Evolutionary conservation across 2,113 vertebrate species (phyloP), one percentile per base, ranked within the genome.

Genomic region (Myotis lucifugus): DNA sequence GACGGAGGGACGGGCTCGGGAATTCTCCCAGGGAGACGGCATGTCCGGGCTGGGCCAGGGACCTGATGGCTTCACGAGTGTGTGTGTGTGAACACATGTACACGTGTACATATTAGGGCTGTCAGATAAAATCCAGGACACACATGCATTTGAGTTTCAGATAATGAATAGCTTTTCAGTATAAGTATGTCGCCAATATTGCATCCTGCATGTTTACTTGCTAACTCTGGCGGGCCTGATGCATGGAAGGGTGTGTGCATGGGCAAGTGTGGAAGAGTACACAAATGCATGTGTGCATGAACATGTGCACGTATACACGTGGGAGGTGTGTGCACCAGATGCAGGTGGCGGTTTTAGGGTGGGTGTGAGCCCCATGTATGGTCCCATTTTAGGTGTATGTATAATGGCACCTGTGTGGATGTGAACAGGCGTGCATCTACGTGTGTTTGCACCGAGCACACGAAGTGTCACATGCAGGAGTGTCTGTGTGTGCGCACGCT

Each of bases 261-360:
- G 34, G 11, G 34, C 18, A 27, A 1, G 2, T 19, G 78, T 40
- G 14, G 10, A 42, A 61, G 54, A 42, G 37, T 14, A 32, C 79
- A 42, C 37, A 2, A 17, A 37, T 5, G 21, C 4, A 27, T 21
- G 52, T 34, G 18, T 40, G 21, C 40, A 1, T 7, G 61, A 6
- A 27, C 5, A 0, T 17, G 46, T 67, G 50, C 5, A 46, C 19
- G 2, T 2, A 14, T 2, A n/a, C 21, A 6, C 1, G 0, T 4
- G 25, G 27, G 21, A 13, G 3, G 3, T 17, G 2, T 0, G 0
- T 1, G 25, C 13, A 8, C 8, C n/a, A 19, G 85, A 52, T 1
- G 17, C 84, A 27, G 18, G 37, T 29, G 34, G 61, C 27, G 46
- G 29, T 1, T 66, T n/a, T 50, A 0, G 46, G 21, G n/a, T 7